phyloP scores from a whole-genome alignment of 2,888 invertebrate genomes.

The Melieria picta region DNA sequence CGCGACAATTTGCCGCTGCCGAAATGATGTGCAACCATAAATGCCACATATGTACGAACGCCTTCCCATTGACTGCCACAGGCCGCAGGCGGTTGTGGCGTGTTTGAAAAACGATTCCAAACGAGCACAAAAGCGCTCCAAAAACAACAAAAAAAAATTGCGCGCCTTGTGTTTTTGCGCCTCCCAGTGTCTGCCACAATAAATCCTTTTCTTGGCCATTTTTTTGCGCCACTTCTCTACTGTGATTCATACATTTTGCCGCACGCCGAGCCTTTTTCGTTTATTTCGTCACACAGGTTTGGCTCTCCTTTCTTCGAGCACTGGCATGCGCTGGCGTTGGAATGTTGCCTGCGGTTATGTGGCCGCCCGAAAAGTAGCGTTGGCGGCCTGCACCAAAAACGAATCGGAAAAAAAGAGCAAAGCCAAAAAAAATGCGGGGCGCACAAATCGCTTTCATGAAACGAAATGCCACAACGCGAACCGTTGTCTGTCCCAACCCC shows the following conservation, averaged over 20 bases:
- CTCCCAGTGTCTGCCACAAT: conserved; percentile 36
- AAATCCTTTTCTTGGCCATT: conserved; percentile 39
- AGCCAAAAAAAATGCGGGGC: conserved; percentile 1
- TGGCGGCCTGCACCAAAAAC: not conserved
- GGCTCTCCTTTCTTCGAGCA: not conserved
- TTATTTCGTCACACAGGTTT: not conserved
- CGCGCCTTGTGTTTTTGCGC: not conserved
- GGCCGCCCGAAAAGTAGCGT: not conserved
- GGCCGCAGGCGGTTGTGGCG: no score
- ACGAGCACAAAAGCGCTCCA: not conserved
- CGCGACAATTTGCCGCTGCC: no score
- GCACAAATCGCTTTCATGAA: not conserved
- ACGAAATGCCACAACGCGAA: not conserved
- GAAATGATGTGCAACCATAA: no score
- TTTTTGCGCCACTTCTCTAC: not conserved
- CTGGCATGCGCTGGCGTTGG: not conserved
- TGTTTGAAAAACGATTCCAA: not conserved
- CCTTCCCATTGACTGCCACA: no score
- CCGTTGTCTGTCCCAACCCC: not conserved
- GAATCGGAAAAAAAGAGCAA: not conserved
- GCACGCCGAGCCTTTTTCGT: not conserved
- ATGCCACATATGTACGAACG: no score
- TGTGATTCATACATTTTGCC: conserved; percentile 25
- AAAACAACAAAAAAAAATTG: not conserved
- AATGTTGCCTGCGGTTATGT: conserved; percentile 19